These are phyloP conservation scores for Phalacrocorax carbo DNA, from an alignment of 2,113 vertebrate species.

Conservation along the genomic window DNA sequence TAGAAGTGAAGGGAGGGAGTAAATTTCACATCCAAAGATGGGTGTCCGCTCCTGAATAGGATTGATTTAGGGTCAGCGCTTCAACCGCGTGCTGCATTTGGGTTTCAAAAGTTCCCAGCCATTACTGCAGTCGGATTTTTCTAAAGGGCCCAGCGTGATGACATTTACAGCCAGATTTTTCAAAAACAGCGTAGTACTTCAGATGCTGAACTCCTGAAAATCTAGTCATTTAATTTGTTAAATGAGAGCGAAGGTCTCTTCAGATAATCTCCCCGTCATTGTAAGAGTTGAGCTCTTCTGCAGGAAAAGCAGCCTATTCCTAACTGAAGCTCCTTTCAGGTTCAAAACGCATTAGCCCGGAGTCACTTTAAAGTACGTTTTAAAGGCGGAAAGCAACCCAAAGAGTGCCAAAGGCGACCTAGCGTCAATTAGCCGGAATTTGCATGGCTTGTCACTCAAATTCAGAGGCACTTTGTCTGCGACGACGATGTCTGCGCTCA, in stretches of 20 bases:
- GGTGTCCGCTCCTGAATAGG: slow-evolving; percentile 28
- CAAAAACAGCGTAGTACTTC: slow-evolving; percentile 23
- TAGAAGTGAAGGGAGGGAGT: neutral
- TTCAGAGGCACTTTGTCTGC: neutral
- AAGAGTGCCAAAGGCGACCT: neutral
- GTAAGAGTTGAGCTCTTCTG: neutral
- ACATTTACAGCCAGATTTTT: slow-evolving; percentile 52
- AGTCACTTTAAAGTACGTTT: neutral
- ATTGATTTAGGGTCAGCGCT: neutral
- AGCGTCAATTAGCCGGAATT: neutral
- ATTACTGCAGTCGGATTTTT: slow-evolving; percentile 25
- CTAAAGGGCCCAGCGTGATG: slow-evolving; percentile 43
- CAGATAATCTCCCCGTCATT: slow-evolving; percentile 10
- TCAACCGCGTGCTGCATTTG: neutral
- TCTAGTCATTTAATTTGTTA: slow-evolving; percentile 50
- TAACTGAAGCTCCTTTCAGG: neutral
- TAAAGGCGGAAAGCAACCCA: neutral
- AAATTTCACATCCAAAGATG: neutral
- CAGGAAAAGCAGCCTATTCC: neutral
- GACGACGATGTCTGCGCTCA: neutral
- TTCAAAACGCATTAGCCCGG: neutral
- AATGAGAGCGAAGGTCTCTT: slow-evolving; percentile 61
- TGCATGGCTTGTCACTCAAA: neutral
- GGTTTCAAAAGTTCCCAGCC: slow-evolving; percentile 43
- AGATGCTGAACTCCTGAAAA: slow-evolving; percentile 54